Conservation (phyloP, 2,888 invertebrate genomes). For the Amiota communis region DNA sequence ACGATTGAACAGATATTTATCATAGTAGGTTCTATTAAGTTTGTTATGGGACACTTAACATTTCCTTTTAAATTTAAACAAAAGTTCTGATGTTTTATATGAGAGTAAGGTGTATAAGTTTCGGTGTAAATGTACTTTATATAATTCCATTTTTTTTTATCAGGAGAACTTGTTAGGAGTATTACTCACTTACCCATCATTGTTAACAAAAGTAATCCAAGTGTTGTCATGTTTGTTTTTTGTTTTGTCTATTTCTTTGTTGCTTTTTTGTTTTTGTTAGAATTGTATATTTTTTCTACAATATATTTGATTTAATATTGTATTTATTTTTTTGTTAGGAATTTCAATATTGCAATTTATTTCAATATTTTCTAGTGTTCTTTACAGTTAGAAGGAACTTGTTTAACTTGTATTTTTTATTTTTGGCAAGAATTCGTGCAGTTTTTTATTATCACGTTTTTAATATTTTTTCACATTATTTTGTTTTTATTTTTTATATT, state of each 20-base stretch:
- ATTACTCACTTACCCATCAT: slow-evolving; percentile 64
- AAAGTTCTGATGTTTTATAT: no score
- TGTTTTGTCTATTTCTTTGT: slow-evolving; percentile 24
- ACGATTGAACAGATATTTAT: no score
- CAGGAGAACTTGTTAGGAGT: no score
- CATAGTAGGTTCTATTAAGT: no score
- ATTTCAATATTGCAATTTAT: background rate
- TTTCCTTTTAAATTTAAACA: no score
- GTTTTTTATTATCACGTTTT: background rate
- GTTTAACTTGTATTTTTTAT: slow-evolving; percentile 11
- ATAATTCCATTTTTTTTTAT: no score
- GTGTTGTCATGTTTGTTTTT: slow-evolving; percentile 51
- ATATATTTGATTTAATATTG: slow-evolving; percentile 11
- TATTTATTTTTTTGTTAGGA: slow-evolving; percentile 1
- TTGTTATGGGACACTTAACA: no score
- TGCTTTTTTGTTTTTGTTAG: background rate
- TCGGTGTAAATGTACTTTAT: no score
- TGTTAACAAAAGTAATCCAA: slow-evolving; percentile 67
- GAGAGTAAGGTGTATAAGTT: no score
- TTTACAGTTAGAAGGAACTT: background rate
- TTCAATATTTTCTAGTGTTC: background rate
- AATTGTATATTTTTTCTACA: background rate
- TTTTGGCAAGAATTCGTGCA: slow-evolving; percentile 36
- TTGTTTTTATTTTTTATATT: background rate
- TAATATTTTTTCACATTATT: slow-evolving; percentile 14